A percentile compares a stretch with the other conserved stretches of the same genome.
Conservation (phyloP, 2,797 vertebrate genomes). For the Trachops cirrhosus region DNA sequence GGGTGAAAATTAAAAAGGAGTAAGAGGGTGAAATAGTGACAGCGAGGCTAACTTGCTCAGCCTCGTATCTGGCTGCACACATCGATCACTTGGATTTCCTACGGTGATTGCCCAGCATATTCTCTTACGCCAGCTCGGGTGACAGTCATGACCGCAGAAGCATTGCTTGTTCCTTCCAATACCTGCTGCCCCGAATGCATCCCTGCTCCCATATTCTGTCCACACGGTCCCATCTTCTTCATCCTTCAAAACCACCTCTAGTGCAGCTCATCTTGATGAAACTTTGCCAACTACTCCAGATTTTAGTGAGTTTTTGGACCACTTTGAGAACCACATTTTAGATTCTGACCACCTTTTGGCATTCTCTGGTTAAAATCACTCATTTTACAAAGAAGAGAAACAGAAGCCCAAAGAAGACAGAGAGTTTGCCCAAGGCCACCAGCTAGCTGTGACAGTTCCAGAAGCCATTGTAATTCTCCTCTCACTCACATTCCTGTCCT, state of each 20-base stretch:
- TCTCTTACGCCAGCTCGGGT: background rate
- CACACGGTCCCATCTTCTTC: background rate
- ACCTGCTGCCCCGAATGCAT: background rate
- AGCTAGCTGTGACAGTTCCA: background rate
- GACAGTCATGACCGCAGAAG: background rate
- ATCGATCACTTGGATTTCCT: background rate
- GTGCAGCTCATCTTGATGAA: background rate
- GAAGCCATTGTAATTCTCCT: background rate
- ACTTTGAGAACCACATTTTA: background rate
- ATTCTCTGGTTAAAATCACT: background rate
- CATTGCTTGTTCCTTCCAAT: background rate
- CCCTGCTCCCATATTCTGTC: background rate
- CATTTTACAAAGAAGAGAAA: background rate
- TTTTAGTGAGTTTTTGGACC: background rate
- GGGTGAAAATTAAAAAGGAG: background rate
- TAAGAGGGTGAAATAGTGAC: background rate
- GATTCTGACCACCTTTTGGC: background rate
- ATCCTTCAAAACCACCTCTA: background rate
- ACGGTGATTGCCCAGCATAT: too few species aligned
- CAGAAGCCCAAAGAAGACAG: background rate
- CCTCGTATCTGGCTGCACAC: too few species aligned
- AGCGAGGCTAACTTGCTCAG: background rate
- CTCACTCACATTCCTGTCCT: background rate
- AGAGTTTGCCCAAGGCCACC: background rate
- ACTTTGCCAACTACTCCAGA: background rate